These are phyloP conservation scores for Neoaliturus tenellus DNA, from an alignment of 2,888 invertebrate species.

Conservation along the genomic window DNA sequence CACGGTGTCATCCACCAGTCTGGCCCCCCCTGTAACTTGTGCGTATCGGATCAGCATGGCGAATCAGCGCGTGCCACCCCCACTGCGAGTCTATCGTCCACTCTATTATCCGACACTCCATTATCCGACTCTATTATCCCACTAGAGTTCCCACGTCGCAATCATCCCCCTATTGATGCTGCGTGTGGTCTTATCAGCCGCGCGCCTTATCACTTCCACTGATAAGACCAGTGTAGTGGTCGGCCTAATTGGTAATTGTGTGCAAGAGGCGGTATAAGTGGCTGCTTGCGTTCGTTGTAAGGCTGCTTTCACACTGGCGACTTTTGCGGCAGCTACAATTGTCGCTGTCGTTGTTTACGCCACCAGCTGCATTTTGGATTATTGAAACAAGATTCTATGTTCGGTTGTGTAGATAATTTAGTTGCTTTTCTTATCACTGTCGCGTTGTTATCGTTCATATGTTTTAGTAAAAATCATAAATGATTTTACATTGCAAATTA, in stretches of 20 bases:
- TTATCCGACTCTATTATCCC: slow-evolving; percentile 36
- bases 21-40: background rate
- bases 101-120: slow-evolving; percentile 5
- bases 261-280: background rate
- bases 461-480: too few species aligned
- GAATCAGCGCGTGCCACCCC: background rate
- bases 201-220: background rate
- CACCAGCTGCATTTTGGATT: too few species aligned
- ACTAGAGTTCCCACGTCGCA: slow-evolving; percentile 26
- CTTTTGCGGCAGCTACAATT: too few species aligned
- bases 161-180: slow-evolving; percentile 47
- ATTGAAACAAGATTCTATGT: too few species aligned
- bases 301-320: too few species aligned
- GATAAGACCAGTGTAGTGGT: background rate
- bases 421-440: too few species aligned
- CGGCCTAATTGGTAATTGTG: slow-evolving; percentile 5
- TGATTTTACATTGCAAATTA: too few species aligned
- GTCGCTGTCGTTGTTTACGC: too few species aligned
- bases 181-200: background rate
- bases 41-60: background rate
- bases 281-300: too few species aligned
- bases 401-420: too few species aligned
- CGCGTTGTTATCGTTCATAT: too few species aligned
- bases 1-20: background rate
- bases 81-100: background rate